phyloP scores from a whole-genome alignment of 1,140 invertebrate genomes.

The Mamestra configurata region DNA sequence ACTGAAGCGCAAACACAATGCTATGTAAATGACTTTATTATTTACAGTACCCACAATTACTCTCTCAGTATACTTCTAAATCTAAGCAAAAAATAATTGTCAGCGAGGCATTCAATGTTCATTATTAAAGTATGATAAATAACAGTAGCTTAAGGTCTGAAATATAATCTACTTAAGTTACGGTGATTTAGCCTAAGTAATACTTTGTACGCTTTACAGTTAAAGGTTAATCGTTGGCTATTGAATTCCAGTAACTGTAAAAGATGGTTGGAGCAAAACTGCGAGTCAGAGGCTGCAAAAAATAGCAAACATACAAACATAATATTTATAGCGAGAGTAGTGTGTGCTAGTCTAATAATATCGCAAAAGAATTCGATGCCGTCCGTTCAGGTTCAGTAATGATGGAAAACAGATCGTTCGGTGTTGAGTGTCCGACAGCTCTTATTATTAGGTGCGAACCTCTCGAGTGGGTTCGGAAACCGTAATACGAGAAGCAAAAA shows the following conservation, averaged over 20 bases:
- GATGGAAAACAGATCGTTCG: conserved; percentile 70
- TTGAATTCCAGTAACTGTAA: conserved; percentile 33
- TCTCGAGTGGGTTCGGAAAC: conserved; percentile 40
- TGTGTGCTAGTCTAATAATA: conserved; percentile 70
- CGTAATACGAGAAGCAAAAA: conserved; percentile 45
- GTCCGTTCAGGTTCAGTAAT: conserved; percentile 53
- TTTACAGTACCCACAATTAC: conserved; percentile 11
- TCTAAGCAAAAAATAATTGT: conserved; percentile 1
- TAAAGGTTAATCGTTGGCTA: conserved; percentile 35
- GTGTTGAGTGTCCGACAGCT: conserved; percentile 71
- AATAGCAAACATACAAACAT: conserved; percentile 25
- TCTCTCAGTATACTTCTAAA: background rate
- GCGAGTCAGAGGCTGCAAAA: conserved; percentile 26
- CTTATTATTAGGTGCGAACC: conserved; percentile 68
- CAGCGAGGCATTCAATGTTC: background rate
- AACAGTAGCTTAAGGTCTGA: background rate
- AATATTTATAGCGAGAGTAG: conserved; percentile 27
- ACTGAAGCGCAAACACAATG: conserved; percentile 48
- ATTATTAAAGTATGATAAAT: conserved; percentile 7
- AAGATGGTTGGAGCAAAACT: conserved; percentile 10
- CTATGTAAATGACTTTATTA: conserved; percentile 52
- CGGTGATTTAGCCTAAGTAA: conserved; percentile 10
- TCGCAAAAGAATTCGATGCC: conserved; percentile 73
- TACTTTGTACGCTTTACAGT: conserved; percentile 23
- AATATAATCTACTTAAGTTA: conserved; percentile 3